Conservation (phyloP, 2,113 vertebrate genomes). For the Caracal caracal region DNA sequence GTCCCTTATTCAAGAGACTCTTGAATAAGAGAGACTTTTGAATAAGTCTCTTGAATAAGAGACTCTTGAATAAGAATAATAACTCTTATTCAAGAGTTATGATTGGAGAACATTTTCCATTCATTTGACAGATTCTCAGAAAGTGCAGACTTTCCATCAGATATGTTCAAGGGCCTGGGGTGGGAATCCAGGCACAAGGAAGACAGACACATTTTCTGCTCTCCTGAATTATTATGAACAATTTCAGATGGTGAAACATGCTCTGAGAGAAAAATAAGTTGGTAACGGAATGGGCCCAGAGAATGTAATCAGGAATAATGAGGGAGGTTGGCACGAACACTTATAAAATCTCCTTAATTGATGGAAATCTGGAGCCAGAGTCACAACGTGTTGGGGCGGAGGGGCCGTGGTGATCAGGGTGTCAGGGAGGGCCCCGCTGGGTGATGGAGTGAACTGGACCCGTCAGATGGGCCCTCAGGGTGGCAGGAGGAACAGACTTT, state of each 20-base stretch:
- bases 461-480: background rate
- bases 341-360: background rate
- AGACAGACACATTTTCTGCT: background rate
- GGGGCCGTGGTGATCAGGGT: background rate
- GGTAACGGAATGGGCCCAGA: background rate
- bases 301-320: background rate
- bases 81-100: background rate
- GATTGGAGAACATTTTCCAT: background rate
- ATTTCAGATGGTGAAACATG: background rate
- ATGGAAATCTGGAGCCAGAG: background rate
- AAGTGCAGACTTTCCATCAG: background rate
- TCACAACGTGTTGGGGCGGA: accelerated
- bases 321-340: background rate
- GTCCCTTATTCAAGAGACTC: background rate
- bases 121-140: background rate
- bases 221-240: no score
- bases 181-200: background rate
- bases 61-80: no score
- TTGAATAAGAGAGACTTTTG: no score
- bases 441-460: background rate
- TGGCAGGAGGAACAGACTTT: background rate
- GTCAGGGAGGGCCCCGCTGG: background rate
- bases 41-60: no score
- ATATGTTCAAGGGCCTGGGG: no score
- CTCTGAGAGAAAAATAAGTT: background rate